Conservation (phyloP, 2,113 vertebrate genomes). For the Ranitomeya variabilis region DNA sequence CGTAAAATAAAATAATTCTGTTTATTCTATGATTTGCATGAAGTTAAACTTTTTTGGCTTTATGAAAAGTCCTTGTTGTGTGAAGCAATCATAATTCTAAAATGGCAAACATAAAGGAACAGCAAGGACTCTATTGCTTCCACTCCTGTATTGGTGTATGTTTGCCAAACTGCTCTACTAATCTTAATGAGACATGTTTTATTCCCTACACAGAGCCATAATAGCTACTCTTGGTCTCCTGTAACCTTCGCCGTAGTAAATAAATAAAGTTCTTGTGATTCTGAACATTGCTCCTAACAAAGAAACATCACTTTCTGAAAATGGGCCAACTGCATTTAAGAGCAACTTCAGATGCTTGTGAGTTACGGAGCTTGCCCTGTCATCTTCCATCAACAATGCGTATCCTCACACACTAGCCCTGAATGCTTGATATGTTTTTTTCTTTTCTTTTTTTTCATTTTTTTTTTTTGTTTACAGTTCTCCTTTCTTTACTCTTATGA, state of each 20-base stretch:
- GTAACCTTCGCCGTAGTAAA: slow-evolving; percentile 30
- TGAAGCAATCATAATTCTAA: not conserved
- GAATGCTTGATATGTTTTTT: not conserved
- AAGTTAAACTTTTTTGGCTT: not conserved
- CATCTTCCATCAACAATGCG: not conserved
- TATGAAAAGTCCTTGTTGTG: not conserved
- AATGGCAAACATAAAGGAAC: not conserved
- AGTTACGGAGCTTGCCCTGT: not conserved
- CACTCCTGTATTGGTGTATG: slow-evolving; percentile 7
- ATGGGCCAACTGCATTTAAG: slow-evolving; percentile 29
- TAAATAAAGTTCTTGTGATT: slow-evolving; percentile 40
- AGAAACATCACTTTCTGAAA: slow-evolving; percentile 28
- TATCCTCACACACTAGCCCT: not conserved
- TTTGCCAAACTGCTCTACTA: slow-evolving; percentile 31
- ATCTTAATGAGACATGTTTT: slow-evolving; percentile 41
- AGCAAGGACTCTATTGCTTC: not conserved
- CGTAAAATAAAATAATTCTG: not conserved
- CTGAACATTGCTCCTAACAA: not conserved
- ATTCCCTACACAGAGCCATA: slow-evolving; percentile 23
- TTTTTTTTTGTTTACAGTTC: not conserved
- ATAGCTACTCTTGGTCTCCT: slow-evolving; percentile 32
- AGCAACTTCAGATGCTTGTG: slow-evolving; percentile 7
- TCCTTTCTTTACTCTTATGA: not conserved
- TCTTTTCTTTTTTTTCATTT: not conserved
- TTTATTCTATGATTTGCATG: not conserved